Conservation (phyloP, 2,888 invertebrate species). For the Willowsia nigromaculata region DNA sequence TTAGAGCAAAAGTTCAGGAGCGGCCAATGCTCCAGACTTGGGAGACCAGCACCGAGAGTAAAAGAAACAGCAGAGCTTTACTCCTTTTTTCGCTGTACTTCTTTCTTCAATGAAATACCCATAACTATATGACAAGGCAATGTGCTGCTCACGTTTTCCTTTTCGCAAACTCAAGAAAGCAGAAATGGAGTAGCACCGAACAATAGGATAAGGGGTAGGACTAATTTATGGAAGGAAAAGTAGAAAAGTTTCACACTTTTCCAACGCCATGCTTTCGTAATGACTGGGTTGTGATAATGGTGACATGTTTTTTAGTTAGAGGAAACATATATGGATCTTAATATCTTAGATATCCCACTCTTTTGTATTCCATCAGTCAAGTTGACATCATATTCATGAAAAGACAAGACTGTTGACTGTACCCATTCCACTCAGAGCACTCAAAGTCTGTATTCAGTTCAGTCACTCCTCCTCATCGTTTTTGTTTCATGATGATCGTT, state of each 20-base stretch:
- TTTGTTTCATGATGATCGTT: no score
- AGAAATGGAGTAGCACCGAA: no score
- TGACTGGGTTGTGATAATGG: neutral
- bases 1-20: slow-evolving; percentile 64
- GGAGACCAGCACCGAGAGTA: neutral
- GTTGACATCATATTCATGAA: neutral
- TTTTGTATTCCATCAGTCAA: slow-evolving; percentile 18
- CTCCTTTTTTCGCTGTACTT: neutral
- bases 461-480: no score
- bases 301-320: neutral
- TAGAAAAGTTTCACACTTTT: neutral
- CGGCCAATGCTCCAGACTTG: slow-evolving; percentile 61
- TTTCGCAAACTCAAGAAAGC: neutral
- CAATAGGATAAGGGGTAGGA: no score
- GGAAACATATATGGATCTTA: neutral
- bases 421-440: neutral
- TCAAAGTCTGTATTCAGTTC: no score
- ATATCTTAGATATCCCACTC: neutral
- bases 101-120: slow-evolving; percentile 6
- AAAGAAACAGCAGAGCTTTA: slow-evolving; percentile 1
- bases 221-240: neutral
- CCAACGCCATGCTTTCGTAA: neutral
- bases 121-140: neutral
- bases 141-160: neutral
- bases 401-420: neutral